Evolutionary conservation across 2,888 invertebrate genomes (phyloP), one percentile per base, ranked within the genome.

Genomic region (Melieria picta): DNA sequence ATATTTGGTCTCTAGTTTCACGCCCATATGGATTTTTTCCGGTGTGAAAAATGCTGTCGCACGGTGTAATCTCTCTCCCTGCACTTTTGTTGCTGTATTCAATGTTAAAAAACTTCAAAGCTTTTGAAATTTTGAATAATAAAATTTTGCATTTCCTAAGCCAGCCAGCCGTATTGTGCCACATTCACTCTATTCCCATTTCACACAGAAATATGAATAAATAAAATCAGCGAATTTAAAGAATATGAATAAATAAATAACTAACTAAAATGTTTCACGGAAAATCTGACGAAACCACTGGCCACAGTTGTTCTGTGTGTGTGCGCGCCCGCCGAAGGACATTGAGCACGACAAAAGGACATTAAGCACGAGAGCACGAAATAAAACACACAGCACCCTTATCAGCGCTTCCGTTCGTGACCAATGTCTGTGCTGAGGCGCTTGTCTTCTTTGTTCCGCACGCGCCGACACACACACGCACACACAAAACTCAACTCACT

Each of bases 351-450:
- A 81, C 83, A 84, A 84, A 84, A 84, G 81, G 83, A 84, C 84
- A 85, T 85, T 85, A 85, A 84, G 83, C 83, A 82, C 83, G 84
- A 82, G 82, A 81, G 77, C 67, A 75, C 80, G 81, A 79, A 82
- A 86, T 85, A 82, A 81, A 86, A 82, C 85, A 84, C 82, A 30
- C 82, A 82, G 82, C 81, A 82, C 81, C 79, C 85, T 86, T 86
- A 86, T 86, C 86, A 86, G 86, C 80, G 85, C 82, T 86, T 86
- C 86, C 86, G 86, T 86, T 86, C 86, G 86, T 86, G 86, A 86
- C 86, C 85, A 85, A 85, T 86, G 86, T 84, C 83, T 83, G 69
- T 75, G 75, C 73, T 57, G 69, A 69, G 57, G 72, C 72, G 62
- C 71, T 74, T 72, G 74, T 71, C 73, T 73, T 69, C 73, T 74